Evolutionary conservation across 2,113 vertebrate genomes (phyloP), one percentile per base, ranked within the genome.

Genomic region (Phainopepla nitens): DNA sequence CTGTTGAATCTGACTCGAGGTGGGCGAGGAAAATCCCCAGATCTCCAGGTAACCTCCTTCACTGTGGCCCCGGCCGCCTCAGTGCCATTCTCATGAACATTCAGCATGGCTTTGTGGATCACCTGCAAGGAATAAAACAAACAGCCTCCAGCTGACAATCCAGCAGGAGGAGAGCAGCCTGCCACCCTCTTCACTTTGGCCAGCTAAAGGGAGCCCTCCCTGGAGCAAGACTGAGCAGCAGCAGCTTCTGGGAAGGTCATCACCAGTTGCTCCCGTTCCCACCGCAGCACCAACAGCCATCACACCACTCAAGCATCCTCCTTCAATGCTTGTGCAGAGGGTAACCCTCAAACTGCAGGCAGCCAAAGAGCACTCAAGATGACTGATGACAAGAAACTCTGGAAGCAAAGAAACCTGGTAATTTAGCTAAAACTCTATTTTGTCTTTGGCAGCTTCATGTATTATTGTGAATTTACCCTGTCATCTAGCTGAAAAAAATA

Each of bases 71-170:
- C 98, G 0, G 97, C 97, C 0, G 98, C 99, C 70, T 99, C 98
- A 1, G 99, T 98, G 31, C 99, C 99, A 0, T 97, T 98, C 97
- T 99, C 99, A 14, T 99, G 98, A 56, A 99, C 95, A 9, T 96
- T 98, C 82, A 99, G 94, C 60, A 97, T 36, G 0, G 99, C 99
- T 97, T 98, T 92, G 92, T 99, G 99, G 51, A 98, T 82, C 13
- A 97, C 98, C 99, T 99, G 96, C 2, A 60, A 36, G 31, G 73
- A 81, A 14, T 5, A 33, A 69, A 65, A 13, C 8, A 62, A 89
- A 62, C 20, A 76, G 18, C 24, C 4, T 78, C 35, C 28, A 91
- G 22, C 2, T 53, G 66, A 45, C 28, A 60, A 24, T 1, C 7
- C 3, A 1, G 17, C 11, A 56, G 72, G 44, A 31, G 18, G 25